Evolutionary conservation across 2,113 vertebrate species (phyloP), one percentile per base, ranked within the genome.

Genomic region (Tyrannus savana): DNA sequence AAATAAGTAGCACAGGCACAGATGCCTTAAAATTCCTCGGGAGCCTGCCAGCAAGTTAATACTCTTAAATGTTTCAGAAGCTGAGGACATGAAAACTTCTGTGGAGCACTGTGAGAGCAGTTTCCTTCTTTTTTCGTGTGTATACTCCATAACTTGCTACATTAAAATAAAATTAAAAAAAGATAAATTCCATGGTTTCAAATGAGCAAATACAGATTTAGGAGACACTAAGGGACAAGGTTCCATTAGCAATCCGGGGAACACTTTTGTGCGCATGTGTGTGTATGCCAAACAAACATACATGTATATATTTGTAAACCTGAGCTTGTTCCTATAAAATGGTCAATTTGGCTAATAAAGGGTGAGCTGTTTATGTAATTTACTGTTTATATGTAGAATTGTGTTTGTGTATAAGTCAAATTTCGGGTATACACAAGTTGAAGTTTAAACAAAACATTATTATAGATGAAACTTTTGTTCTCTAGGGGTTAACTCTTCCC

Each of bases 61-160:
- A 86, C 79, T 71, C 74, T 77, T 55, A 66, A 87, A 90, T 55
- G 30, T 87, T 96, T 81, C 84, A 92, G 92, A 96, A 96, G 81
- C 87, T 86, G 82, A 91, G 59, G 71, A 86, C 63, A 44, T 76
- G 68, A 95, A 90, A 91, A 74, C 49, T 79, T 74, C 35, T 66
- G 53, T 68, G 31, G 42, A 92, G 47, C 55, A 37, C 28, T 68
- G 56, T 62, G 50, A 69, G n/a, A 84, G 24, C 35, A 41, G 28
- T 89, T 88, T 87, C 27, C 15, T 78, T 66, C 8, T 42, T 66
- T 50, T 60, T 59, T 42, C 31, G 16, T 58, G 6, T 2, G 12
- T 78, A 19, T 82, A 33, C 77, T 73, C 42, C 52, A 4, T 39
- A 93, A 74, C 8, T 22, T 10, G 47, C 11, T 42, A 4, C 52